A percentile compares a stretch with the other conserved stretches of the same genome.
Evolutionary conservation across 2,113 vertebrate genomes (phyloP).

Genomic region (Spheniscus mendiculus): DNA sequence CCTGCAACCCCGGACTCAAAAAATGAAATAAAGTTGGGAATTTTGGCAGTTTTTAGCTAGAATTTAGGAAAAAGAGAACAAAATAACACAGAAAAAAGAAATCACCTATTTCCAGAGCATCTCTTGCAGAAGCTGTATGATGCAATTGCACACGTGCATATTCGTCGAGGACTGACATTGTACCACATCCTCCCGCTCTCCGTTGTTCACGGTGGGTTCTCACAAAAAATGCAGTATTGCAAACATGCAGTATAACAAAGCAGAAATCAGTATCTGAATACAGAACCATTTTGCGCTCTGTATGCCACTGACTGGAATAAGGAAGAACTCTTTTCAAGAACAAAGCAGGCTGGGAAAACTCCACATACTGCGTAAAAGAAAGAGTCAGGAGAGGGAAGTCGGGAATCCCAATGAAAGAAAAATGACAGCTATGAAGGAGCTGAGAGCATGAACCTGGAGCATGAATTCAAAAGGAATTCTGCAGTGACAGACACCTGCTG

Average conservation of each 20-base stretch:
- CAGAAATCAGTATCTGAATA: too few relatives aligned
- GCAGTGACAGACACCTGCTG: not conserved
- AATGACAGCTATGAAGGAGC: not conserved
- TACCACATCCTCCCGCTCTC: accelerated
- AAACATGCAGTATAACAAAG: not conserved
- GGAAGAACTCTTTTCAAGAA: not conserved
- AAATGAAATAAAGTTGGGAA: not conserved
- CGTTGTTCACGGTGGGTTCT: not conserved
- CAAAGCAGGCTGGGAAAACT: not conserved
- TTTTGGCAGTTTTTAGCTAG: not conserved
- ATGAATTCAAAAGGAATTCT: not conserved
- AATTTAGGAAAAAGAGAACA: not conserved
- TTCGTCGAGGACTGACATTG: not conserved
- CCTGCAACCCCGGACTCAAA: not conserved
- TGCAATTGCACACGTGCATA: accelerated
- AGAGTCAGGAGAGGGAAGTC: not conserved
- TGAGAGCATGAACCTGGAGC: not conserved
- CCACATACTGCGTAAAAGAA: not conserved
- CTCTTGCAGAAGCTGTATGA: not conserved
- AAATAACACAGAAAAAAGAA: not conserved
- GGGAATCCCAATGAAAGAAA: not conserved
- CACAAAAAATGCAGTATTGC: accelerated
- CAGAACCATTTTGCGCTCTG: not conserved
- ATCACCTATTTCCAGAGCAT: not conserved
- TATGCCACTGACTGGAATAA: not conserved